Evolutionary conservation across 2,888 invertebrate species (phyloP), one percentile per base, ranked within the genome.

Genomic region (Clunio marinus): DNA sequence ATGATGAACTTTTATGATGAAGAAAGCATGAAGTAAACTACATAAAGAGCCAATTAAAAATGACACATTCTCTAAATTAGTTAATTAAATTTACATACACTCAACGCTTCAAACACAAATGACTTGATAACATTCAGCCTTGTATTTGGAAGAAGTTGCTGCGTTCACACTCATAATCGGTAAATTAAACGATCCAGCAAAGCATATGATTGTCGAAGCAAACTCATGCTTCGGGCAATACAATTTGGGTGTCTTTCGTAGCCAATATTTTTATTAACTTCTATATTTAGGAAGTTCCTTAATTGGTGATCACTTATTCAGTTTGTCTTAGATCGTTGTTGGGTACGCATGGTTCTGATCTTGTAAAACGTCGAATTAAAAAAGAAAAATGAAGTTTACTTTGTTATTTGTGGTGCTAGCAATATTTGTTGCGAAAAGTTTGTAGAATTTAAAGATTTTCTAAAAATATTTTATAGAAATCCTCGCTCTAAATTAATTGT

Each of bases 241-340:
- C 27, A n/a, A 25, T 7, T 7, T 13, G 17, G 45, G 17, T 17
- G 17, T 5, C 17, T 15, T 27, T 57, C 27, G 25, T n/a, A 2
- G 27, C 57, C 4, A 27, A 27, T 27, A 57, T 20, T 7, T 32
- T 7, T 32, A 20, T 57, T 27, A 28, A 58, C 58, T 58, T 58
- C 58, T 58, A 58, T 58, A 58, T 60, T 60, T 60, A 35, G 35
- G 32, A 57, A 27, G 15, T 20, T 13, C 27, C 4, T 27, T 57
- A 57, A 57, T 57, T 57, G 57, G n/a, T 60, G 37, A 41, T 60
- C 60, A 20, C 22, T 60, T 25, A 63, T 27, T 63, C 46, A 63
- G 63, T 63, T 46, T 10, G 15, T 25, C 17, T 27, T 15, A 13
- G 13, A 24, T 24, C 63, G 45, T 63, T 35, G 66, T 51, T 27